Evolutionary conservation across 2,113 vertebrate genomes (phyloP), one percentile per base, ranked within the genome.

Genomic region (Meleagris gallopavo): DNA sequence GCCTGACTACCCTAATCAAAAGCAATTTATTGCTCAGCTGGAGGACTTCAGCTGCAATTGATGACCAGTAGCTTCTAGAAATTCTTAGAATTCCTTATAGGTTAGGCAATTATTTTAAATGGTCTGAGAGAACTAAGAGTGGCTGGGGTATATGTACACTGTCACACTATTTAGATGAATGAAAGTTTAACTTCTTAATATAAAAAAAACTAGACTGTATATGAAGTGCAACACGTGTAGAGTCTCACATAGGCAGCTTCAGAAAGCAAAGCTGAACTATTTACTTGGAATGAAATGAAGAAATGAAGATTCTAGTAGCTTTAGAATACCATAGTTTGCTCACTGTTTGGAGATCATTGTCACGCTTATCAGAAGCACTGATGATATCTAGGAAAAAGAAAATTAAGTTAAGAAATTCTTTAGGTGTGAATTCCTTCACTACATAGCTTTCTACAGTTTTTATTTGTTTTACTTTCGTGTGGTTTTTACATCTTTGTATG

Each of bases 41-140:
- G 97, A 98, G 76, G 87, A 98, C 98, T 98, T 98, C 97, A 98
- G 97, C 98, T 98, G 98, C 98, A 98, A 98, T 98, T 98, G 95
- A 93, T 30, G 79, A 91, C 65, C 88, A 95, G 92, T 95, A 95
- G 95, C 97, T 98, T 96, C 93, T 97, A 97, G 88, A 93, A 90
- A 94, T 97, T 96, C 96, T 98, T 90, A 81, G 94, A 96, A 88
- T 81, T 94, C 77, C 84, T 92, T 91, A 94, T 75, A 86, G 55
- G 78, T 95, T 97, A 93, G 67, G 43, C 74, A 86, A 82, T 80
- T 9, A 9, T 43, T 5, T 41, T 76, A 77, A 88, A 89, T 57
- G 9, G 46, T 90, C 93, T 86, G 83, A 86, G 80, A 86, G 80
- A 84, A 89, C 36, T 50, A 91, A 96, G 62, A 91, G 66, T 79